A percentile compares a stretch with the other conserved stretches of the same genome.
phyloP scores from a whole-genome alignment of 2,888 invertebrate species.

The Acanthosepion pharaonis region DNA sequence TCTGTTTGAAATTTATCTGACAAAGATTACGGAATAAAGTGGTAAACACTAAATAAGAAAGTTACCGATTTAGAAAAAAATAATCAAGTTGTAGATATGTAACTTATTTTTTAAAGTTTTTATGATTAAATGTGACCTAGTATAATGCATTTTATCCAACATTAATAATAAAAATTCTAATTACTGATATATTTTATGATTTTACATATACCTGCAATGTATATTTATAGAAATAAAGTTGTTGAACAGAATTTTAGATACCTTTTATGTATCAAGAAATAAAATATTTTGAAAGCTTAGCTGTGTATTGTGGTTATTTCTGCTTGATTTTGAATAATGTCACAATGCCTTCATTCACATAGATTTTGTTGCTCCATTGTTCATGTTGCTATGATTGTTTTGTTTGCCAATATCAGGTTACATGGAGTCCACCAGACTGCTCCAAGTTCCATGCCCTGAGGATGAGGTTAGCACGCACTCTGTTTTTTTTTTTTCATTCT shows the following conservation, averaged over 20 bases:
- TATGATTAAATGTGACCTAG: too few species aligned
- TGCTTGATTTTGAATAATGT: neutral
- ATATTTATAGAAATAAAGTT: neutral
- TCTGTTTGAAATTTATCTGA: neutral
- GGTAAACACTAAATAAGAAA: neutral
- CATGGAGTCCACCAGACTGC: conserved; percentile 46
- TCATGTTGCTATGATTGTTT: conserved; percentile 46
- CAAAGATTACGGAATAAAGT: neutral
- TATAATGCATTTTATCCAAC: neutral
- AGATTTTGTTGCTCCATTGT: conserved; percentile 45
- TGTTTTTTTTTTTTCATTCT: neutral
- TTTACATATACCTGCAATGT: neutral
- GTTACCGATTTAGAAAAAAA: neutral
- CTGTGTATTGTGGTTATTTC: neutral
- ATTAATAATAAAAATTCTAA: neutral
- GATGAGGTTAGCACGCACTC: conserved; percentile 44
- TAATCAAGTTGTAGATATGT: neutral
- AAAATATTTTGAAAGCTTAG: neutral
- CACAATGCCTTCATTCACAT: conserved; percentile 4
- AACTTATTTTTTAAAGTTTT: neutral
- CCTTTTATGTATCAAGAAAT: neutral
- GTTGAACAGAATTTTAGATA: neutral
- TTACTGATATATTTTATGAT: neutral
- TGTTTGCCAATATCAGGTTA: conserved; percentile 46
- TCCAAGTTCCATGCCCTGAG: conserved; percentile 46